Percentiles rank a stretch among this genome's conserved stretches.
Conservation (phyloP, 2,797 vertebrate genomes). For the Gadopsis bispinosus region DNA sequence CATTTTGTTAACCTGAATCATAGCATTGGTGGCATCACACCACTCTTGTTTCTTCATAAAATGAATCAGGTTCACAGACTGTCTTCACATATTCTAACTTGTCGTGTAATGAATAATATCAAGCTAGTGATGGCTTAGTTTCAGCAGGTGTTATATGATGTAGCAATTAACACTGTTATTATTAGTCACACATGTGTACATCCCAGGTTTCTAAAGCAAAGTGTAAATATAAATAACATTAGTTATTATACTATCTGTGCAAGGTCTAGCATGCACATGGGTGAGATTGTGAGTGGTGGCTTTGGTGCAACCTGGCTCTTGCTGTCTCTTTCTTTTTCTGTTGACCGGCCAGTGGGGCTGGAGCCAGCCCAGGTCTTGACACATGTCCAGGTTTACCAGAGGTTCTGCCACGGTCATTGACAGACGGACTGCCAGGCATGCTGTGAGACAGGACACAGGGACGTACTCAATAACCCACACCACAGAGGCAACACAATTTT, state of each 20-base stretch:
- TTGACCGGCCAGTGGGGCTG: slow-evolving; percentile 15
- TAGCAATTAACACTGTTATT: not conserved
- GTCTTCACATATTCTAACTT: slow-evolving; percentile 1
- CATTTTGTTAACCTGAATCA: too few species aligned
- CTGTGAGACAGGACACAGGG: slow-evolving; percentile 33
- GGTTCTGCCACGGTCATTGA: slow-evolving; percentile 33
- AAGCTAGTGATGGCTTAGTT: not conserved
- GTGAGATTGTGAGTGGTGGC: not conserved
- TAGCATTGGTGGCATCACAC: not conserved
- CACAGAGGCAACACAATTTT: slow-evolving; percentile 12
- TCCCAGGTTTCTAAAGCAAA: not conserved
- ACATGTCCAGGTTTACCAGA: slow-evolving; percentile 40
- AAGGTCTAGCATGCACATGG: not conserved
- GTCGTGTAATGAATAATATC: not conserved
- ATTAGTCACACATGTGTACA: not conserved
- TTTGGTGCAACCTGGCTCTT: not conserved
- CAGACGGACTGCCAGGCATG: slow-evolving; percentile 15
- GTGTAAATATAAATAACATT: not conserved
- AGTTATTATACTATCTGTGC: not conserved
- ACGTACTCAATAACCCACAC: slow-evolving; percentile 14
- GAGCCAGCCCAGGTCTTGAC: slow-evolving; percentile 26
- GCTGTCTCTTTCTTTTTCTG: not conserved
- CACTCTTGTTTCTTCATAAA: not conserved
- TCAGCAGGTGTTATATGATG: not conserved
- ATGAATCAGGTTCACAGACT: too few species aligned